phyloP scores from a whole-genome alignment of 92 coral and sea anemone genomes.

The Nematostella vectensis region DNA sequence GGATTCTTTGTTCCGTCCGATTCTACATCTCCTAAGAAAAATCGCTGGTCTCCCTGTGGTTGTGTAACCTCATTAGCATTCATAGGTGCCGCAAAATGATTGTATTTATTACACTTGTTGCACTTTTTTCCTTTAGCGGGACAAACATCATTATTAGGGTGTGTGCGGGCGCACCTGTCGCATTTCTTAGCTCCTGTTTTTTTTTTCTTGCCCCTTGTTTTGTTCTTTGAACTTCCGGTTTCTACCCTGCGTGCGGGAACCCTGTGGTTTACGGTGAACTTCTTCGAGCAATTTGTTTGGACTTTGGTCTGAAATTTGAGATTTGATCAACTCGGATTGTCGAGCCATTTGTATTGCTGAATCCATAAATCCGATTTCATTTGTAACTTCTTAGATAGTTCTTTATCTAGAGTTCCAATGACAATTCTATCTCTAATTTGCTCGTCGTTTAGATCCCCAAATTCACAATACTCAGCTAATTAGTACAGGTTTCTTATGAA shows the following conservation, averaged over 20 bases:
- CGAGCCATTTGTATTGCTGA: background rate
- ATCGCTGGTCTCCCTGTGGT: background rate
- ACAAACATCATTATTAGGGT: background rate
- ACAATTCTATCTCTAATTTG: background rate
- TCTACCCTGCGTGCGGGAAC: background rate
- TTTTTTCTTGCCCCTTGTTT: background rate
- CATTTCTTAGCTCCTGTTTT: background rate
- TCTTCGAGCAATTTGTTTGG: background rate
- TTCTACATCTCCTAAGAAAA: background rate
- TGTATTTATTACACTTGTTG: background rate
- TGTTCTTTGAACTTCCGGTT: background rate
- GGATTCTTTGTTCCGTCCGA: background rate
- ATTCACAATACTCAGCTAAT: background rate
- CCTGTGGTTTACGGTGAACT: background rate
- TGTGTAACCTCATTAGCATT: background rate
- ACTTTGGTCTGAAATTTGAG: background rate
- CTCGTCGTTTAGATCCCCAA: background rate
- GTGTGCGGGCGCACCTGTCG: background rate
- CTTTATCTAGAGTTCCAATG: slow-evolving; percentile 1
- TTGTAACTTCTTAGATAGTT: background rate
- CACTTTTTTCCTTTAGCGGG: background rate
- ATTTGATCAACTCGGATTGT: background rate
- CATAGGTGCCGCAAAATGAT: background rate
- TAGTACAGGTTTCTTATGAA: background rate
- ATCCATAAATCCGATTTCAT: too few species aligned